A percentile compares a stretch with the other conserved stretches of the same genome.
phyloP scores from a whole-genome alignment of 2,888 invertebrate genomes.

The Philaethria dido region DNA sequence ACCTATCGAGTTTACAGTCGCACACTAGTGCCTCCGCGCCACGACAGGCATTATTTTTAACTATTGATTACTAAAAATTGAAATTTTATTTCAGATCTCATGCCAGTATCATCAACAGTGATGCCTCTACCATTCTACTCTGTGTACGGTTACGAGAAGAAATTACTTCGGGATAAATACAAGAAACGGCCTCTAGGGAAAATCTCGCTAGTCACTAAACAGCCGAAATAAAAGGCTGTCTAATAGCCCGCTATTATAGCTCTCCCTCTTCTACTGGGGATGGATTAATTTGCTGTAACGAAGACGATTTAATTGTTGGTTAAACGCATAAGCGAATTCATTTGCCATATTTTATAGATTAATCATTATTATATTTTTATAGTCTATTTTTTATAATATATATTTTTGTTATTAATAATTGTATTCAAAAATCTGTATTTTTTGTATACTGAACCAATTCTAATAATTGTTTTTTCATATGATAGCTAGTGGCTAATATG shows the following conservation, averaged over 20 bases:
- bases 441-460: too few relatives aligned
- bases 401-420: too few relatives aligned
- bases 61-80: not conserved
- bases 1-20: too few relatives aligned
- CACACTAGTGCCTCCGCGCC: too few relatives aligned
- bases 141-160: conserved; percentile 72
- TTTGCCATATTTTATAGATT: conserved; percentile 1
- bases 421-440: too few relatives aligned
- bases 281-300: conserved; percentile 40
- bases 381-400: too few relatives aligned
- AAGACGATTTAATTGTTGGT: conserved; percentile 21
- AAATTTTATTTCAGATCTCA: conserved; percentile 62
- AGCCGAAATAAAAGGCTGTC: conserved; percentile 62
- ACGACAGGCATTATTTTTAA: too few relatives aligned
- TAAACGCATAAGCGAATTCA: not conserved
- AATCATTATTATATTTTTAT: not conserved
- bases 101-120: conserved; percentile 76
- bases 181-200: conserved; percentile 71
- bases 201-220: conserved; percentile 72
- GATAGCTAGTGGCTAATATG: too few relatives aligned
- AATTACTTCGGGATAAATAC: conserved; percentile 67
- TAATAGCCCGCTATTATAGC: conserved; percentile 43
- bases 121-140: conserved; percentile 74
- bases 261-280: conserved; percentile 41
- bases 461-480: too few relatives aligned